Conservation (phyloP, 2,888 invertebrate genomes). For the Sarcophaga rosellei region DNA sequence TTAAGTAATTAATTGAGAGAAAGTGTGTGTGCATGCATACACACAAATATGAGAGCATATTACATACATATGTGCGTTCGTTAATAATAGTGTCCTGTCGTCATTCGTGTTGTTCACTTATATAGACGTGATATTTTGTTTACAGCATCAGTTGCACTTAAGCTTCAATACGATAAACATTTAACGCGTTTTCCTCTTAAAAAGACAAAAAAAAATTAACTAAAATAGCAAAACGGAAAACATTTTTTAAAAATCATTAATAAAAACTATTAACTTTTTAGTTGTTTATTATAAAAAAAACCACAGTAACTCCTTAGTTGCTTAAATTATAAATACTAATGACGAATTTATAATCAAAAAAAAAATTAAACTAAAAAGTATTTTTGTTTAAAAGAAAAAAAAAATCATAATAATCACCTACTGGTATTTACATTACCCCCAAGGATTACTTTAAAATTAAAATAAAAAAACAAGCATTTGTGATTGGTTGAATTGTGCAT, state of each 20-base stretch:
- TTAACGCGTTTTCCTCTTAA: constrained; percentile 1
- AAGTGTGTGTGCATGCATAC: background rate
- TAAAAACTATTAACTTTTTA: constrained; percentile 28
- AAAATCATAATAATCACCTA: too few relatives aligned
- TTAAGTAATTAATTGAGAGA: background rate
- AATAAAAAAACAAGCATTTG: constrained; percentile 18
- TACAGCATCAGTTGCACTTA: constrained; percentile 64
- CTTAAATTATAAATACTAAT: background rate
- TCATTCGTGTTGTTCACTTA: constrained; percentile 35
- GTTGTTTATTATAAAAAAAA: constrained; percentile 19
- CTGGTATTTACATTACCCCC: background rate
- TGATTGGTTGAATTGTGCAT: constrained; percentile 50
- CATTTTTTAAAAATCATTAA: background rate
- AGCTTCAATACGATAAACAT: constrained; percentile 39
- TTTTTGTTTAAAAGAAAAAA: constrained; percentile 24
- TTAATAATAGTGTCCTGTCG: constrained; percentile 17
- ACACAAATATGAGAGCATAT: background rate
- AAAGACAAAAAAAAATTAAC: constrained; percentile 30
- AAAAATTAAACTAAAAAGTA: constrained; percentile 2
- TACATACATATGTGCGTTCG: constrained; percentile 24
- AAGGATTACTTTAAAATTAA: constrained; percentile 37
- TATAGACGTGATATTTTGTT: constrained; percentile 57
- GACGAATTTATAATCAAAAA: constrained; percentile 18
- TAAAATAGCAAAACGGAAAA: constrained; percentile 9
- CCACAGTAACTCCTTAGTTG: too few relatives aligned